phyloP scores from a whole-genome alignment of 2,888 invertebrate species.

The Iphiclides podalirius region DNA sequence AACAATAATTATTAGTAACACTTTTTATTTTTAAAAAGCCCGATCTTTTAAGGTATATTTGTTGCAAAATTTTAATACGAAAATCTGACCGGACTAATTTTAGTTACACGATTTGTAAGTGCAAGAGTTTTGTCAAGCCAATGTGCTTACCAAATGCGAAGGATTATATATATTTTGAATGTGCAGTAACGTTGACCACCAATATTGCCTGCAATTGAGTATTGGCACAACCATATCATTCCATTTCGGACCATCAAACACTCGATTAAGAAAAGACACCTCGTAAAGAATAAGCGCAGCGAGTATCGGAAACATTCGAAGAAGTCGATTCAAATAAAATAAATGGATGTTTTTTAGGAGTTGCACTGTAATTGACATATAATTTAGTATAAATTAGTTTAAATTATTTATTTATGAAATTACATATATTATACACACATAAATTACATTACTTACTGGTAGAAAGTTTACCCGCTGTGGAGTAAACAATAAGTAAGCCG shows the following conservation, averaged over 20 bases:
- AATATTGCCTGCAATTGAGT: constrained; percentile 46
- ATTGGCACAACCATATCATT: constrained; percentile 28
- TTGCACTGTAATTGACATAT: constrained; percentile 21
- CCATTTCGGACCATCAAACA: constrained; percentile 53
- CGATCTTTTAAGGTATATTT: too few species aligned
- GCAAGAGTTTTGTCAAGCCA: too few species aligned
- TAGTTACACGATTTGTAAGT: too few species aligned
- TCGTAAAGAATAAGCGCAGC: constrained; percentile 47
- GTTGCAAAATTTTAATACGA: too few species aligned
- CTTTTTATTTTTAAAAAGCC: too few species aligned
- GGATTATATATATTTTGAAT: constrained; percentile 53
- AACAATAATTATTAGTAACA: not conserved
- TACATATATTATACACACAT: too few species aligned
- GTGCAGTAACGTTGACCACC: constrained; percentile 59
- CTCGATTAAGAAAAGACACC: constrained; percentile 43
- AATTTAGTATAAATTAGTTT: too few species aligned
- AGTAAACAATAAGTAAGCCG: constrained; percentile 38
- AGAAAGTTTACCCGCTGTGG: constrained; percentile 33
- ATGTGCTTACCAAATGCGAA: constrained; percentile 37
- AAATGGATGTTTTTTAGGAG: constrained; percentile 49
- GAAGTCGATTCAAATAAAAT: constrained; percentile 54
- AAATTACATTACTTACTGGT: constrained; percentile 33
- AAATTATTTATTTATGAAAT: too few species aligned
- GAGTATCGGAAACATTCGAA: constrained; percentile 54
- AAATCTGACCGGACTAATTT: too few species aligned